Evolutionary conservation across 2,888 invertebrate genomes (phyloP).

Genomic region (Orthosia gothica): DNA sequence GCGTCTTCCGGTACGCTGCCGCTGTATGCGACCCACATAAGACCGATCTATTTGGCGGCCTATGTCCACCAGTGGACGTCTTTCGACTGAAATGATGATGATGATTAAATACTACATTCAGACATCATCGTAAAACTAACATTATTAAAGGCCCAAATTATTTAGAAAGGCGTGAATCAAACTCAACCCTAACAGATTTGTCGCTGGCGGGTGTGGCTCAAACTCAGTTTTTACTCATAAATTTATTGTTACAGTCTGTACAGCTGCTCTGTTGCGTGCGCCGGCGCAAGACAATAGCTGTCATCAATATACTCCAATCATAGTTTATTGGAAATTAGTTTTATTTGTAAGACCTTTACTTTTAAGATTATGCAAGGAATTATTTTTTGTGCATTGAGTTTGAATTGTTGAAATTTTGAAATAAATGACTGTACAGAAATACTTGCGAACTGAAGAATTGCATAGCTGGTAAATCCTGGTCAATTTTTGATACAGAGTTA

Average conservation of each 20-base stretch:
- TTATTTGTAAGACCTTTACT: conserved; percentile 11
- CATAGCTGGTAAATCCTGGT: too few relatives aligned
- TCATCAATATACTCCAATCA: conserved; percentile 60
- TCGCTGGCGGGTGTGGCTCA: conserved; percentile 68
- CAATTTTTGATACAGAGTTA: too few relatives aligned
- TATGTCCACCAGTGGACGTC: too few relatives aligned
- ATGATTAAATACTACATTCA: too few relatives aligned
- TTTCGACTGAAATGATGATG: too few relatives aligned
- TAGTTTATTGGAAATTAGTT: conserved; percentile 52
- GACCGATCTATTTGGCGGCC: too few relatives aligned
- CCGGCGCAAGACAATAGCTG: conserved; percentile 56
- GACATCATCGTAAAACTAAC: not conserved
- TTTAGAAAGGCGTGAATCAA: conserved; percentile 33
- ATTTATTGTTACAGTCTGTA: conserved; percentile 63
- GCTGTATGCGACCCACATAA: too few relatives aligned
- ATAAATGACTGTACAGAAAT: not conserved
- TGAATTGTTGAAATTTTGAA: too few relatives aligned
- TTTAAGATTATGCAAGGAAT: not conserved
- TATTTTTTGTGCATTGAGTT: not conserved
- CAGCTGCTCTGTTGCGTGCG: conserved; percentile 65
- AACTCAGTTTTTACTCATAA: conserved; percentile 69
- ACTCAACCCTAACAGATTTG: conserved; percentile 47
- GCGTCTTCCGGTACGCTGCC: too few relatives aligned
- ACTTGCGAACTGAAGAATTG: too few relatives aligned
- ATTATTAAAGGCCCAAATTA: not conserved